These are phyloP conservation scores for Xyrauchen texanus DNA, from an alignment of 2,113 vertebrate genomes.

Conservation along the genomic window DNA sequence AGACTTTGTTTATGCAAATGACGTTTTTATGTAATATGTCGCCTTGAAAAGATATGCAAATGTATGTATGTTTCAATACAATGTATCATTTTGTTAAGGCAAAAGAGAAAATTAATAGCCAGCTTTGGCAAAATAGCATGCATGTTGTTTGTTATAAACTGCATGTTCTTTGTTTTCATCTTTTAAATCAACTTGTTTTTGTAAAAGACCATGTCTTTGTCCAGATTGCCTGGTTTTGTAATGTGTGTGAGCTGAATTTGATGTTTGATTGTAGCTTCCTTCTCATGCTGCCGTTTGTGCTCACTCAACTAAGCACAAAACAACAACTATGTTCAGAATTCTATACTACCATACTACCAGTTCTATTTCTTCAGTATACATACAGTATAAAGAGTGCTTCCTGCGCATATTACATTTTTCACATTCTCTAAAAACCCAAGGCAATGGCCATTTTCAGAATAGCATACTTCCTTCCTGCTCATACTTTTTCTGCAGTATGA, in stretches of 20 bases:
- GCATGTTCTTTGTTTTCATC: conserved; percentile 60
- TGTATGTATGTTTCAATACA: conserved; percentile 36
- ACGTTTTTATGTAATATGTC: conserved; percentile 55
- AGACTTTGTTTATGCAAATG: conserved; percentile 57
- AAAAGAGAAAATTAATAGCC: conserved; percentile 43
- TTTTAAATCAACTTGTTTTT: conserved; percentile 40
- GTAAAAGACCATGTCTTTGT: conserved; percentile 55
- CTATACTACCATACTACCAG: background rate
- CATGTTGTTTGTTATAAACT: conserved; percentile 34
- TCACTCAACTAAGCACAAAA: too few species aligned
- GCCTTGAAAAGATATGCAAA: conserved; percentile 69
- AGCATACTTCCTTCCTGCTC: background rate
- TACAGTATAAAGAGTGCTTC: too few species aligned
- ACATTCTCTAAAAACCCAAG: background rate
- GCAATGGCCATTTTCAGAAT: background rate
- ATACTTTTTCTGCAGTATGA: background rate
- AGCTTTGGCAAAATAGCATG: conserved; percentile 14
- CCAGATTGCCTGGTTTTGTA: conserved; percentile 62
- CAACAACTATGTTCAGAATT: background rate
- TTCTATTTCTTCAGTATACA: too few species aligned
- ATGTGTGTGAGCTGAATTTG: conserved; percentile 56
- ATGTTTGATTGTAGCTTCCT: conserved; percentile 51
- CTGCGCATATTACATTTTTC: too few species aligned
- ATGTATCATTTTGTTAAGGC: conserved; percentile 49
- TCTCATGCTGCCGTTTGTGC: conserved; percentile 55